Base-by-base conservation (phyloP, 2,113 vertebrate genomes). In the Raja brachyura region DNA sequence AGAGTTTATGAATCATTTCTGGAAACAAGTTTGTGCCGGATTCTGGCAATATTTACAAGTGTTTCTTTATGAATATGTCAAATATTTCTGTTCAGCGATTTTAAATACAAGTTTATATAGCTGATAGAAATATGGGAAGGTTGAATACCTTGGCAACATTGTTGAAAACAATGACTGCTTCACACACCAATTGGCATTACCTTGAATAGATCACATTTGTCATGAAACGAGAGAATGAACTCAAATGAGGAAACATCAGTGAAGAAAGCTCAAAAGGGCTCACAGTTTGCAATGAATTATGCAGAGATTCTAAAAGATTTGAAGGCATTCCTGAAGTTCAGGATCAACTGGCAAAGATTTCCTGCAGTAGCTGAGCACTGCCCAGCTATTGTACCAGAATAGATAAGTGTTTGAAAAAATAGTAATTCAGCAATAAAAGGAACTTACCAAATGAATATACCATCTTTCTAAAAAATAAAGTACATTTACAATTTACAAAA, bases 371-470 rank as follows among this genome's bases (percentile, higher is more conserved):
- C 28, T 61, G 28, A 28, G 83, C 25, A 63, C 13, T 86, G 11
- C 56, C 28, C 56, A 16, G 25, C 56, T n/a, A n/a, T 28, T 83
- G 11, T 85, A 61, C 56, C 28, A 61, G 8, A 85, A 54, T 56
- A 56, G 56, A n/a, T 56, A 61, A 8, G 28, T 86, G 14, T 63
- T 66, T 88, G 83, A 88, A 88, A 88, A 33, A 61, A 61, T 66
- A 63, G 59, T 28, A 88, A 88, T n/a, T 88, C 83, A 66, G 59
- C 83, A 88, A 63, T 88, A 88, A 88, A 88, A 88, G 13, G 28
- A 31, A 63, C n/a, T 31, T 63, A 63, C n/a, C 3, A 16, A 63
- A 66, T 88, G 83, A 88, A 88, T 63, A 88, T 63, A 85, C 59
- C 28, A 59, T 85, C 81, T 10, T 59, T 25, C 56, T 59, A 85